These are phyloP conservation scores for Steinernema khuongi DNA, from an alignment of 1,140 invertebrate species.

Conservation along the genomic window DNA sequence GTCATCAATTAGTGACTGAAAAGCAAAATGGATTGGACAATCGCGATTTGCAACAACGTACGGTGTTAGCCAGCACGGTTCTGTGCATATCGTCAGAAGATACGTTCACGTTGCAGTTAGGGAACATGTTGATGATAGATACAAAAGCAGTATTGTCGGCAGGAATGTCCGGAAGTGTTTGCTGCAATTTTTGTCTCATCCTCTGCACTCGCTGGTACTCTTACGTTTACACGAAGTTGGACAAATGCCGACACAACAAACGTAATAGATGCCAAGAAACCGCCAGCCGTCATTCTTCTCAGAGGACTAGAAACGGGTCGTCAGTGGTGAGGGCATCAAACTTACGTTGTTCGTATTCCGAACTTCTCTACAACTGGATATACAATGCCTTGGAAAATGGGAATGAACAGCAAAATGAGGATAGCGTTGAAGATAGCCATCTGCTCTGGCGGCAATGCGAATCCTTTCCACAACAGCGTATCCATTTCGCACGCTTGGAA, in stretches of 20 bases:
- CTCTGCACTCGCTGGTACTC: no score
- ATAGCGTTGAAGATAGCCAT: conserved; percentile 66
- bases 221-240: conserved; percentile 18
- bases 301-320: background rate
- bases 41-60: background rate
- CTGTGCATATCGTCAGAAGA: no score
- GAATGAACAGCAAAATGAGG: conserved; percentile 29
- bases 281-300: conserved; percentile 16
- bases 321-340: background rate
- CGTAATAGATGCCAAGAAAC: conserved; percentile 13
- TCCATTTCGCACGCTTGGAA: conserved; percentile 60
- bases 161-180: conserved; percentile 7
- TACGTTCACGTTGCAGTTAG: background rate
- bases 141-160: background rate
- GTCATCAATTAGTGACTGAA: background rate
- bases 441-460: conserved; percentile 73
- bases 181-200: no score
- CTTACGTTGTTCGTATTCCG: conserved; percentile 18
- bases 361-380: conserved; percentile 52
- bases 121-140: conserved; percentile 19
- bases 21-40: background rate
- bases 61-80: background rate
- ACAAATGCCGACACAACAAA: conserved; percentile 19
- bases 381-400: conserved; percentile 25
- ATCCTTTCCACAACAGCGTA: conserved; percentile 42